phyloP scores from a whole-genome alignment of 2,113 vertebrate genomes.

The Dipodomys stephensi region DNA sequence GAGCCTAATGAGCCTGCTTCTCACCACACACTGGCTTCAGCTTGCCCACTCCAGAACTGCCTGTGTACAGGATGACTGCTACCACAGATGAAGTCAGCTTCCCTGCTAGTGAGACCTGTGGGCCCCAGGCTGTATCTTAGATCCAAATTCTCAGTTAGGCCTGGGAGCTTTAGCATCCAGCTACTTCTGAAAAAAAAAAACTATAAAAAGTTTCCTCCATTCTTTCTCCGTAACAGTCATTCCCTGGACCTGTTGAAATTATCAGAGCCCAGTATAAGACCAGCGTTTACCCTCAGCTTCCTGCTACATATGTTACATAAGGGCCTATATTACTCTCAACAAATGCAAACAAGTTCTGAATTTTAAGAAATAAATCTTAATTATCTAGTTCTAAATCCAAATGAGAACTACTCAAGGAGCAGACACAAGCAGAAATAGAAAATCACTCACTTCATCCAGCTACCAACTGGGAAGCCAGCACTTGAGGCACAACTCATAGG shows the following conservation, averaged over 20 bases:
- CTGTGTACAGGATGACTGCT: not conserved
- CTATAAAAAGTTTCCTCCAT: not conserved
- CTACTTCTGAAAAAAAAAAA: not conserved
- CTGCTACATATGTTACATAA: not conserved
- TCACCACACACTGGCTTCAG: not conserved
- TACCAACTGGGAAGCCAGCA: not conserved
- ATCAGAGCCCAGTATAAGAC: not conserved
- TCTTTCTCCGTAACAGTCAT: not conserved
- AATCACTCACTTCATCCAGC: not conserved
- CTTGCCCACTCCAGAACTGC: not conserved
- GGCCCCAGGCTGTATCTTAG: not conserved
- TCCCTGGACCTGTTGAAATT: not conserved
- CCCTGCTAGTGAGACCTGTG: not conserved
- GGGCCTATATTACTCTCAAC: not conserved
- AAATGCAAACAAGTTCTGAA: slow-evolving; percentile 17
- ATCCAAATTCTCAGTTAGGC: not conserved
- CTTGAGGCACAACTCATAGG: not conserved
- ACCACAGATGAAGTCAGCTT: not conserved
- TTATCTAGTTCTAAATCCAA: not conserved
- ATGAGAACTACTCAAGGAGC: not conserved
- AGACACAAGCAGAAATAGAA: not conserved
- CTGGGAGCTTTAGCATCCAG: not conserved
- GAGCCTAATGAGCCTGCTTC: not conserved
- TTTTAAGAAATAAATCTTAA: not conserved
- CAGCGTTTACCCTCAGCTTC: slow-evolving; percentile 8